Evolutionary conservation across 2,888 invertebrate genomes (phyloP).

Genomic region (Yponomeuta sedellus): DNA sequence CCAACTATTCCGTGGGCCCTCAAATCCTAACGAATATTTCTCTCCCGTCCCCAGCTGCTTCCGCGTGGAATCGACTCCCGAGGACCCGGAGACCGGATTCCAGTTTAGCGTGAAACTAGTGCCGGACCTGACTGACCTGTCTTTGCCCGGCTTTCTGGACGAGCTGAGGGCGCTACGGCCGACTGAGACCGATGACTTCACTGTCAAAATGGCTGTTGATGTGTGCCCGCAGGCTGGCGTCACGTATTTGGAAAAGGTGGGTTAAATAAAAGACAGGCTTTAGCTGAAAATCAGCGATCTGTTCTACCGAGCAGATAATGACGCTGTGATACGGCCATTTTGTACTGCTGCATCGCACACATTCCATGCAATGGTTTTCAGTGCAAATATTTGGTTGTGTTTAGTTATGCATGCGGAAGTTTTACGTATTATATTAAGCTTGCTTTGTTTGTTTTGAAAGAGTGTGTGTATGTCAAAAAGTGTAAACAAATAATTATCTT

Average conservation of each 20-base stretch:
- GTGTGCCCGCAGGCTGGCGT: slow-evolving; percentile 69
- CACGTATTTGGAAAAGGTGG: slow-evolving; percentile 75
- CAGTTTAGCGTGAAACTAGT: slow-evolving; percentile 71
- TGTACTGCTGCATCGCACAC: no score
- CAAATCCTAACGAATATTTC: neutral
- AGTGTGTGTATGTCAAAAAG: no score
- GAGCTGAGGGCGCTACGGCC: slow-evolving; percentile 45
- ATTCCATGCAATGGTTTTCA: no score
- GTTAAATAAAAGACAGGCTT: slow-evolving; percentile 19
- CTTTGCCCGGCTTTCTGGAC: slow-evolving; percentile 46
- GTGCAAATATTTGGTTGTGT: no score
- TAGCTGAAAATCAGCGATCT: no score
- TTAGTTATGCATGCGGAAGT: no score
- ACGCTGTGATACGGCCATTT: no score
- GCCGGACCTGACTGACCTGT: slow-evolving; percentile 46
- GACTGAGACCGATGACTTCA: slow-evolving; percentile 32
- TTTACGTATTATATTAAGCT: no score
- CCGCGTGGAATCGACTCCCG: slow-evolving; percentile 56
- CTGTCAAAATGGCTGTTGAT: slow-evolving; percentile 54
- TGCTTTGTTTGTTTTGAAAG: no score
- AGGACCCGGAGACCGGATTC: slow-evolving; percentile 50
- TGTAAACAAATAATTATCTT: no score
- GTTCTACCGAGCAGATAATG: no score
- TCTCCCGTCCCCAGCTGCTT: slow-evolving; percentile 58
- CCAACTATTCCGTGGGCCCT: no score